phyloP scores from a whole-genome alignment of 2,797 vertebrate species.

The Siniperca obscura region DNA sequence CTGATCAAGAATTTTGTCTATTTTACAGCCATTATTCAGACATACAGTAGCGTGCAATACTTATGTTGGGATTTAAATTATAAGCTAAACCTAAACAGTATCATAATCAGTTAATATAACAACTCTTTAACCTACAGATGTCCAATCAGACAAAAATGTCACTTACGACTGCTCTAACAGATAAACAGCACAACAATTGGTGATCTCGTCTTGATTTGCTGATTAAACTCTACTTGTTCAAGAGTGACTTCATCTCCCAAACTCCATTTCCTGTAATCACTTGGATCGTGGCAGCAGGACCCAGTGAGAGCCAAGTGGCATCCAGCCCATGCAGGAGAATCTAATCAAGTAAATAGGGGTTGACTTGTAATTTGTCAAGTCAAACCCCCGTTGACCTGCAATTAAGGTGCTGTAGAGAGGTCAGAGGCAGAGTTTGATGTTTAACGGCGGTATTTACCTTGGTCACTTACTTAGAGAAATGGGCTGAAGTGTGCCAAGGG shows the following conservation, averaged over 20 bases:
- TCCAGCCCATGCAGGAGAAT: slow-evolving; percentile 50
- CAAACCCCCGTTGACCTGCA: slow-evolving; percentile 60
- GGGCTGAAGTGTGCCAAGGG: neutral
- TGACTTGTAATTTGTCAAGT: slow-evolving; percentile 70
- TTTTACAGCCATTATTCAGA: slow-evolving; percentile 11
- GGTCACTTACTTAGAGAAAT: slow-evolving; percentile 39
- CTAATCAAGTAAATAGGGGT: slow-evolving; percentile 66
- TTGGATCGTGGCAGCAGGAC: slow-evolving; percentile 34
- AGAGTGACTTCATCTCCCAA: slow-evolving; percentile 41
- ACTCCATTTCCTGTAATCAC: slow-evolving; percentile 63
- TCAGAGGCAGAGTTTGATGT: slow-evolving; percentile 43
- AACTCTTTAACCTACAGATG: slow-evolving; percentile 18
- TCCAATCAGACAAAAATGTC: slow-evolving; percentile 37
- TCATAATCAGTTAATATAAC: neutral
- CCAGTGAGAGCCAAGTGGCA: slow-evolving; percentile 53
- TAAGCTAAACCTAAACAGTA: neutral
- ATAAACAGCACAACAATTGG: slow-evolving; percentile 35
- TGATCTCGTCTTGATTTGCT: slow-evolving; percentile 35
- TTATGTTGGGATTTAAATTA: slow-evolving; percentile 2
- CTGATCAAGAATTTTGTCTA: neutral
- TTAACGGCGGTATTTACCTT: slow-evolving; percentile 31
- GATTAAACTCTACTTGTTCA: slow-evolving; percentile 45
- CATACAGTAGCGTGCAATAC: neutral
- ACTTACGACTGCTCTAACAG: slow-evolving; percentile 6
- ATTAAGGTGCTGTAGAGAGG: slow-evolving; percentile 46